Base-by-base conservation (phyloP, 35 echinoderm and acorn worm genomes). In the Chiridota heheva region DNA sequence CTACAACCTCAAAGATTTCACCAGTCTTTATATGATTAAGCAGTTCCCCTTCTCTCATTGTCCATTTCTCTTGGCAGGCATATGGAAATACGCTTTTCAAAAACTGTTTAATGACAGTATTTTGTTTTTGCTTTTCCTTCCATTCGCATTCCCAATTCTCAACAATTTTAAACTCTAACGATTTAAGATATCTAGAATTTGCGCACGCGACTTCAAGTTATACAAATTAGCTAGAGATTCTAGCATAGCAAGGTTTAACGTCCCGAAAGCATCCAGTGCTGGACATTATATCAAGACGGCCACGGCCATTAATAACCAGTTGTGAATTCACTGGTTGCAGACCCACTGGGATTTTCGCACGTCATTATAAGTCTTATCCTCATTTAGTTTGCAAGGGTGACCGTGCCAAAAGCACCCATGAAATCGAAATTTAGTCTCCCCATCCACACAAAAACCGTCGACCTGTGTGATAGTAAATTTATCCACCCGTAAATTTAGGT, bases 121-220 rank as follows among this genome's bases (percentile, higher is more conserved):
- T 31, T 55, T 32, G 20, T 26, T 25, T 58, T 28, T 38, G 16
- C 7, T 77, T 51, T 13, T 33, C 20, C 60, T 36, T 34, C 51
- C 74, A 78, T 39, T 78, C 74, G n/a, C 74, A 78, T n/a, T 78
- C 74, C 74, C 33, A 18, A 27, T 59, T 78, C 40, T 78, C 34
- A 22, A 78, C 33, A 35, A 58, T 18, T 16, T 35, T 35, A 40
- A 26, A 59, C 30, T 56, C 74, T 38, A 57, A 78, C 2, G 28
- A 16, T 60, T 20, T n/a, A 5, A 78, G 40, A 39, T 78, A 60
- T 41, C 22, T 13, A 2, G 49, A 32, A 30, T 2, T 78, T 16
- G 46, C 28, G 15, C 40, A 3, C 4, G 74, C 60, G 36, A 59
- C 74, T 36, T 57, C 44, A n/a, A n/a, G n/a, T n/a, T n/a, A 40